Evolutionary conservation across 1,140 invertebrate species (phyloP).

Genomic region (Temnothorax curvispinosus): DNA sequence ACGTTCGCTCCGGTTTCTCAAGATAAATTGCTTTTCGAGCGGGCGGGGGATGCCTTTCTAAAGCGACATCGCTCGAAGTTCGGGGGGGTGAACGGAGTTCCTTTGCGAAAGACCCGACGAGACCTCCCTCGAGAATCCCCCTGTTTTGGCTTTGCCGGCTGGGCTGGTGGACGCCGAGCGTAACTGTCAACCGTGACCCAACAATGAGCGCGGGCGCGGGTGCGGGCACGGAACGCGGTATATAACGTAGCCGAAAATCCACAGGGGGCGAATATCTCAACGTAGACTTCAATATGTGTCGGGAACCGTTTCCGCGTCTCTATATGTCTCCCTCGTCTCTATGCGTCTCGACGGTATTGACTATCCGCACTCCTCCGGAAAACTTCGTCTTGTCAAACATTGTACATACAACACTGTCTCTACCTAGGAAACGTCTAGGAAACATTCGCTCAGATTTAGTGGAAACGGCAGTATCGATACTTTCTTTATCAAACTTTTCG

Average conservation of each 20-base stretch:
- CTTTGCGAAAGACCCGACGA: conserved; percentile 63
- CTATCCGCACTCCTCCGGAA: neutral
- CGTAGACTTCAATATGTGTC: conserved; percentile 39
- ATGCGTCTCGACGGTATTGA: conserved; percentile 32
- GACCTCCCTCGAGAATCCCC: conserved; percentile 63
- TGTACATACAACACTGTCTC: neutral
- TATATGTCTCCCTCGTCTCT: neutral
- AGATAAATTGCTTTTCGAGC: conserved; percentile 79
- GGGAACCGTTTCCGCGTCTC: neutral
- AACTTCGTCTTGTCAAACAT: conserved; percentile 15
- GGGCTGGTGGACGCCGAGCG: conserved; percentile 59
- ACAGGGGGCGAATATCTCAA: conserved; percentile 37
- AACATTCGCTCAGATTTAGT: neutral
- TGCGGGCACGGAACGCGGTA: no score
- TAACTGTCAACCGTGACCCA: conserved; percentile 77
- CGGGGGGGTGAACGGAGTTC: conserved; percentile 56
- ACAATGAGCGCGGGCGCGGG: conserved; percentile 65
- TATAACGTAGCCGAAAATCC: conserved; percentile 46
- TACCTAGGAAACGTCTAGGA: neutral
- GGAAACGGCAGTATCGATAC: neutral
- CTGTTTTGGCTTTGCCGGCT: conserved; percentile 38
- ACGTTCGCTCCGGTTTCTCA: conserved; percentile 68
- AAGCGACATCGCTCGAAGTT: conserved; percentile 71
- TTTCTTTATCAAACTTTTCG: neutral
- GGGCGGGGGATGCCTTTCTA: conserved; percentile 70